Evolutionary conservation across 2,888 invertebrate species (phyloP), one percentile per base, ranked within the genome.

Genomic region (Heliconius cydno): DNA sequence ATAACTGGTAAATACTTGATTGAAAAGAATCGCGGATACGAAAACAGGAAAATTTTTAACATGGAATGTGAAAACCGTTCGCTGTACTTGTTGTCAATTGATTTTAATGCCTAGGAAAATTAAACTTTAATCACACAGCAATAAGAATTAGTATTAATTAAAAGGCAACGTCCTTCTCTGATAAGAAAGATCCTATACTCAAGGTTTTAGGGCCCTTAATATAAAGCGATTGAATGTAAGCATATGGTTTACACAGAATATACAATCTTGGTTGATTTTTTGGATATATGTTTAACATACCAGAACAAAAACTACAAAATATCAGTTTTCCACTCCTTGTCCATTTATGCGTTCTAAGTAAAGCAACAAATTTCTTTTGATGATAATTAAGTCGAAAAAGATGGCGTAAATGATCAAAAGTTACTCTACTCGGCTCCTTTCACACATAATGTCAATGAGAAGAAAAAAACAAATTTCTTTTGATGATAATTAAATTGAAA

Each of bases 21-120:
- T 72, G 78, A 68, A 79, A 74, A 63, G 28, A 79, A 68, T 74
- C n/a, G 74, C 60, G 28, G 52, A 78, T 79, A 60, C 60, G 30
- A 68, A 60, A 74, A 79, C 78, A 74, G 68, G 68, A 73, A 57
- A 57, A 60, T 46, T 63, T 68, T 78, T 46, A 25, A 66, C 63
- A 60, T 60, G 74, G 78, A 75, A 74, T 75, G 74, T 74, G 34
- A 79, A 79, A 79, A 74, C 66, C 46, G 46, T 60, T 74, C 38
- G n/a, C 60, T 30, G 30, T 66, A 68, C n/a, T 63, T 57, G 30
- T 77, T 57, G 41, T 15, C 74, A 38, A 68, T 74, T n/a, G 74
- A 68, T 30, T 57, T 22, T 10, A 30, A 0, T 25, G 57, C 28
- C 41, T 74, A 22, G 13, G 74, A 9, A 75, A 74, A 78, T 41